Conservation (phyloP, 2,113 vertebrate genomes). For the Castor canadensis region DNA sequence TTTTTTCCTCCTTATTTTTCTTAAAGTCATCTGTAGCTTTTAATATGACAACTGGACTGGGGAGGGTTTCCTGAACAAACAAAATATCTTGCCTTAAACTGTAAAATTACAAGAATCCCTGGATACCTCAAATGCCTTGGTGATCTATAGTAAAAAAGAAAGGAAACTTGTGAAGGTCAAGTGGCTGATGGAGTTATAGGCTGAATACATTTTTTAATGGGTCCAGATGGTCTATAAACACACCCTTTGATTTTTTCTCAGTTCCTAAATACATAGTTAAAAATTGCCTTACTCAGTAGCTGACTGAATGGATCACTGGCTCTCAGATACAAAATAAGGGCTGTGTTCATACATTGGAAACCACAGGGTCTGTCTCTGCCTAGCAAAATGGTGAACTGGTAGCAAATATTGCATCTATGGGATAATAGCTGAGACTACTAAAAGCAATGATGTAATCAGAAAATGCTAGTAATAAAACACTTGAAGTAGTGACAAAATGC, state of each 20-base stretch:
- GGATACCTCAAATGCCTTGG: neutral
- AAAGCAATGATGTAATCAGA: neutral
- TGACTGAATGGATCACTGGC: neutral
- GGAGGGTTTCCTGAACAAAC: neutral
- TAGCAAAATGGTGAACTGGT: neutral
- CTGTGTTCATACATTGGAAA: neutral
- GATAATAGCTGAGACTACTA: neutral
- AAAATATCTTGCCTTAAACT: neutral
- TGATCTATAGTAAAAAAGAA: neutral
- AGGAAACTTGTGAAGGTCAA: neutral
- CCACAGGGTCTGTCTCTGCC: neutral
- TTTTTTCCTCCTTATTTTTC: neutral
- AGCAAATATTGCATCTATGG: neutral
- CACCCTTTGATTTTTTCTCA: neutral
- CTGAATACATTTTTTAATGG: neutral
- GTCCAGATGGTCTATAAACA: neutral
- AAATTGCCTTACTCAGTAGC: neutral
- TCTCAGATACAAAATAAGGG: neutral
- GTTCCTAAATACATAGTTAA: neutral
- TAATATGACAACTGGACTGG: neutral
- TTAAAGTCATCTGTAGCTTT: neutral
- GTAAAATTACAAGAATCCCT: neutral
- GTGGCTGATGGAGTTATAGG: neutral
- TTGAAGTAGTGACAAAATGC: neutral
- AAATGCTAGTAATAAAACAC: neutral